Evolutionary conservation across 1,140 invertebrate species (phyloP), one percentile per base, ranked within the genome.

Genomic region (Drosophila persimilis): DNA sequence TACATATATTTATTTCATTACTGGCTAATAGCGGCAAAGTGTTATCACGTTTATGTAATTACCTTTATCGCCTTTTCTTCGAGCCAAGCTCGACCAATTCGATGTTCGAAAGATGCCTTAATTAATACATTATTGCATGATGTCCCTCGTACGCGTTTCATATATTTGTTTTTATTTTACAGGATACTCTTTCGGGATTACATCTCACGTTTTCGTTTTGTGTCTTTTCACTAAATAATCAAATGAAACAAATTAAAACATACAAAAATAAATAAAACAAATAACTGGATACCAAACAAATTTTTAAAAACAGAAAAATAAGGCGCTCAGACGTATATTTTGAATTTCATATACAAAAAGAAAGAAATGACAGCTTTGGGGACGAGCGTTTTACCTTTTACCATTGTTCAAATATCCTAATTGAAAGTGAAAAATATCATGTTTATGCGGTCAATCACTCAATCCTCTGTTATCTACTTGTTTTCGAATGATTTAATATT

Each of bases 181-280:
- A 26, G n/a, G 29, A 17, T 47, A 13, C 46, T 47, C 8, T 44
- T 26, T 44, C 8, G 11, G 43, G 17, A 50, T 50, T 51, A 17
- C 43, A 39, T 39, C 35, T 48, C 22, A 15, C 26, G 35, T 5
- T 39, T 39, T 39, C 35, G 22, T 29, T 54, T 26, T 11, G 31
- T 39, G 43, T 41, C 11, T 46, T 29, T 54, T 77, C 66, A 77
- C 75, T 77, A 72, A 60, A 74, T 62, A 50, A 46, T 57, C 45
- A 62, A 61, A 31, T 58, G 35, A 55, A 61, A 52, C 31, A 29
- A 56, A 76, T 44, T n/a, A 50, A 64, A 56, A n/a, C 2, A 73
- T 11, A 53, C 62, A 62, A 1, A 47, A 17, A 48, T 56, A 54
- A 41, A 24, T 46, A 9, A 17, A 29, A 15, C 54, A n/a, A 46